Conservation (phyloP, 1,140 invertebrate genomes). For the Pachypeltis micranthus region DNA sequence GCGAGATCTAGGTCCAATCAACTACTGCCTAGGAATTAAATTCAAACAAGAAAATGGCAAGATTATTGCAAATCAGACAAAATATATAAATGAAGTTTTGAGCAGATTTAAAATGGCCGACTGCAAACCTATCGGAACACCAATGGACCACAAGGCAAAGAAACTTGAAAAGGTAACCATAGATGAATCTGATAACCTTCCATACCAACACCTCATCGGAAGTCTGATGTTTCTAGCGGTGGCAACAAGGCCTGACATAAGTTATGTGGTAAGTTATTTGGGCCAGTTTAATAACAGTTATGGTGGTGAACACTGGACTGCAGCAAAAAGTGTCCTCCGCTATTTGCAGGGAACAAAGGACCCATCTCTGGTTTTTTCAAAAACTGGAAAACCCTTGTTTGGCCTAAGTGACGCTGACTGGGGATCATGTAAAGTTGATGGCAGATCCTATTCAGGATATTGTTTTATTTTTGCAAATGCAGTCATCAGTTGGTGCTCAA, state of each 20-base stretch:
- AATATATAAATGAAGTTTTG: too few relatives aligned
- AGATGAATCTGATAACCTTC: conserved; percentile 9
- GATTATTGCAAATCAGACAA: too few relatives aligned
- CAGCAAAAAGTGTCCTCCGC: background rate
- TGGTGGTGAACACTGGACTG: background rate
- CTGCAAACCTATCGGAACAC: too few relatives aligned
- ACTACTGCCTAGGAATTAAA: too few relatives aligned
- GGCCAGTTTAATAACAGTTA: conserved; percentile 1
- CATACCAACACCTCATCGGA: background rate
- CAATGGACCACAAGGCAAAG: too few relatives aligned
- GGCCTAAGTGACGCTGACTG: conserved; percentile 1
- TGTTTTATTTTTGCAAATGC: conserved; percentile 3
- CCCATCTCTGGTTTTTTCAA: background rate
- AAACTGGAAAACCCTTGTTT: background rate
- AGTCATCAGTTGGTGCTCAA: conserved; percentile 6
- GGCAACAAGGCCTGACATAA: conserved; percentile 1
- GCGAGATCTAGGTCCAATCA: too few relatives aligned
- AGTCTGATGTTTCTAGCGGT: conserved; percentile 1
- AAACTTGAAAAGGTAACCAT: too few relatives aligned
- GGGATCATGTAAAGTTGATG: conserved; percentile 1
- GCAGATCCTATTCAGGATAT: background rate
- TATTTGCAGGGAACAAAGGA: background rate
- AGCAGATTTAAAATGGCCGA: too few relatives aligned
- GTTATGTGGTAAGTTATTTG: background rate
- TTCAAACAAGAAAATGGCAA: too few relatives aligned